phyloP scores from a whole-genome alignment of 2,797 vertebrate species.

The Poeciliopsis presidionis region DNA sequence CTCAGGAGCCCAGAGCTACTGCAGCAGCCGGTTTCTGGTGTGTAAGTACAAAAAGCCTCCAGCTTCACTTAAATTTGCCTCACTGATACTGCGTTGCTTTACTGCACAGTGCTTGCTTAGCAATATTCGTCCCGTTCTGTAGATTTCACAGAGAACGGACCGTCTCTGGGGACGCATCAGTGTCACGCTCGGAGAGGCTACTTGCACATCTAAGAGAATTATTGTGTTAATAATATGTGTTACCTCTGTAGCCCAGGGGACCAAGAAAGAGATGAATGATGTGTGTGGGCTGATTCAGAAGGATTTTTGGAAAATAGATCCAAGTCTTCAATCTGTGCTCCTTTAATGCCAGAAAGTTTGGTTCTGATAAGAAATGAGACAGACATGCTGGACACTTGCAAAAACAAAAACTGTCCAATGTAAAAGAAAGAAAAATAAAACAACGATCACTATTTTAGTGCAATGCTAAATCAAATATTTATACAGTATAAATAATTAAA shows the following conservation, averaged over 20 bases:
- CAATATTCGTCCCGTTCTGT: conserved; percentile 42
- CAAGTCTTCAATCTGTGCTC: not conserved
- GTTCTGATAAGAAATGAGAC: not conserved
- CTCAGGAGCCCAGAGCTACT: conserved; percentile 29
- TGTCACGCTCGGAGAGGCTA: conserved; percentile 15
- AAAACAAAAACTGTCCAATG: not conserved
- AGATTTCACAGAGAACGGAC: conserved; percentile 27
- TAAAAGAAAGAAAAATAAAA: not conserved
- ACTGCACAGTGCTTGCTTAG: conserved; percentile 37
- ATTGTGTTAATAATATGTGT: conserved; percentile 14
- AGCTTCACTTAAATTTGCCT: conserved; percentile 37
- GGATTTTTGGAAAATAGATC: not conserved
- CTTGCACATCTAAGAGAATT: conserved; percentile 30
- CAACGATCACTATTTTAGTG: not conserved
- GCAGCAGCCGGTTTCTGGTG: conserved; percentile 39
- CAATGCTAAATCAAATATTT: not conserved
- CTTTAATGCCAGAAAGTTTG: not conserved
- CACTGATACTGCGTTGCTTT: conserved; percentile 29
- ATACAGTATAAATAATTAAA: not conserved
- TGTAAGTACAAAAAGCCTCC: conserved; percentile 56
- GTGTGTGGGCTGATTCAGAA: not conserved
- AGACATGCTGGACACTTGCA: not conserved
- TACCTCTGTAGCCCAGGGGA: conserved; percentile 9
- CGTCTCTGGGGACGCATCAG: conserved; percentile 44
- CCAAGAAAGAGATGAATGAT: not conserved